Evolutionary conservation across 1,140 invertebrate genomes (phyloP).

Genomic region (Papilio helenus): DNA sequence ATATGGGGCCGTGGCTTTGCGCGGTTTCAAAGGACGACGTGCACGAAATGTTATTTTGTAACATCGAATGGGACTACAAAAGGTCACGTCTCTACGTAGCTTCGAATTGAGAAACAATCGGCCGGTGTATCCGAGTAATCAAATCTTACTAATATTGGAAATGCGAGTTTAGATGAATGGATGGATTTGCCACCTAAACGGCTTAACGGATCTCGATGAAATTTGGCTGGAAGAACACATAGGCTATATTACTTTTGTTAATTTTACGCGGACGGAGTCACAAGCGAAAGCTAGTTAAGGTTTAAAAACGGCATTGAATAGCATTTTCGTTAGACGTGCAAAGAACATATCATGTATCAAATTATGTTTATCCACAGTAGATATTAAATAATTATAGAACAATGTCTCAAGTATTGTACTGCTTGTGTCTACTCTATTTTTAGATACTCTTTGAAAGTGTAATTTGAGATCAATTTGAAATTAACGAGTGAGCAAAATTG

Average conservation of each 20-base stretch:
- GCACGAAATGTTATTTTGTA: conserved; percentile 49
- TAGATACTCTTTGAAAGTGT: neutral
- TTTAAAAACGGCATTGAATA: conserved; percentile 9
- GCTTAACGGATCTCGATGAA: no score
- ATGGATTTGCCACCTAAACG: no score
- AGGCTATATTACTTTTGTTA: no score
- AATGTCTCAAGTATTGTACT: neutral
- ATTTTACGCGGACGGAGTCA: no score
- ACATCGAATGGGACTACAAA: conserved; percentile 49
- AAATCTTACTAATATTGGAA: no score
- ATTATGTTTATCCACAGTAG: neutral
- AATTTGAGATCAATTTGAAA: neutral
- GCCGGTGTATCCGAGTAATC: neutral
- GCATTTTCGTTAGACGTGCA: conserved; percentile 22
- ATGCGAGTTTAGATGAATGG: no score
- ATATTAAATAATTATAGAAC: neutral
- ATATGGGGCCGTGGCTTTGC: conserved; percentile 39
- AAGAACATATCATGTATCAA: neutral
- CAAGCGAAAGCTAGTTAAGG: no score
- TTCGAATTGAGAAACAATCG: conserved; percentile 36
- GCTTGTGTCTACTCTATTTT: no score
- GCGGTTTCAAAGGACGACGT: conserved; percentile 49
- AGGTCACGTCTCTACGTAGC: conserved; percentile 45
- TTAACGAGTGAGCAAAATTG: neutral
- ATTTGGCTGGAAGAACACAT: no score